Conservation (phyloP, 1,140 invertebrate genomes). For the Plodia interpunctella region DNA sequence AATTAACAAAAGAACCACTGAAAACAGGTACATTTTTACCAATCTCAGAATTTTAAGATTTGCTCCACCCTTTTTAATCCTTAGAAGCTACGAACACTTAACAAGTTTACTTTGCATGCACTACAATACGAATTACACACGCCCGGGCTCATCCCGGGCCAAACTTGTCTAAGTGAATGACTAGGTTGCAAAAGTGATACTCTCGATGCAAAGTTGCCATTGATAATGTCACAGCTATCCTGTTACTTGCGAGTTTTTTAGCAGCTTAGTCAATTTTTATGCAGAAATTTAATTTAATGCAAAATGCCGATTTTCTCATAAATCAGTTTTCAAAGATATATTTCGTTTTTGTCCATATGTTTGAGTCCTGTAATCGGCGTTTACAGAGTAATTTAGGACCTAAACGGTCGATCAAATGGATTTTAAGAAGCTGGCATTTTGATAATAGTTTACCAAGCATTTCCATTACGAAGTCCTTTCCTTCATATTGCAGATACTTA, state of each 20-base stretch:
- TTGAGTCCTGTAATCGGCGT: no score
- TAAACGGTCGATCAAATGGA: no score
- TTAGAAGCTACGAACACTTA: slow-evolving; percentile 73
- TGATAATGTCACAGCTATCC: slow-evolving; percentile 9
- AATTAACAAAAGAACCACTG: slow-evolving; percentile 74
- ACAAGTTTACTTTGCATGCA: slow-evolving; percentile 68
- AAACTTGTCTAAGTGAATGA: slow-evolving; percentile 70
- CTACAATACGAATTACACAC: slow-evolving; percentile 64
- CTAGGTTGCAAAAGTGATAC: slow-evolving; percentile 66
- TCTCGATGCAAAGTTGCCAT: slow-evolving; percentile 35
- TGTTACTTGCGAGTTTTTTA: slow-evolving; percentile 2
- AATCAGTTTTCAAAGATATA: neutral
- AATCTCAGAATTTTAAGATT: slow-evolving; percentile 70
- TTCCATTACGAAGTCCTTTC: neutral
- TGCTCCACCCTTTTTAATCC: slow-evolving; percentile 61
- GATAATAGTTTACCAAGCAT: neutral
- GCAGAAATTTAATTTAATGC: neutral
- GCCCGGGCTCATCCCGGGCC: slow-evolving; percentile 27
- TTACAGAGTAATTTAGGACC: no score
- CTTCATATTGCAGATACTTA: neutral
- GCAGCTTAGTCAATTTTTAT: slow-evolving; percentile 2
- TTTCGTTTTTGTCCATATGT: neutral
- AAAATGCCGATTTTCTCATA: neutral
- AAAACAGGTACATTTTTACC: slow-evolving; percentile 74
- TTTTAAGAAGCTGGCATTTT: neutral